These are phyloP conservation scores for Tetraodon nigroviridis DNA, from an alignment of 2,113 vertebrate genomes.

Conservation along the genomic window DNA sequence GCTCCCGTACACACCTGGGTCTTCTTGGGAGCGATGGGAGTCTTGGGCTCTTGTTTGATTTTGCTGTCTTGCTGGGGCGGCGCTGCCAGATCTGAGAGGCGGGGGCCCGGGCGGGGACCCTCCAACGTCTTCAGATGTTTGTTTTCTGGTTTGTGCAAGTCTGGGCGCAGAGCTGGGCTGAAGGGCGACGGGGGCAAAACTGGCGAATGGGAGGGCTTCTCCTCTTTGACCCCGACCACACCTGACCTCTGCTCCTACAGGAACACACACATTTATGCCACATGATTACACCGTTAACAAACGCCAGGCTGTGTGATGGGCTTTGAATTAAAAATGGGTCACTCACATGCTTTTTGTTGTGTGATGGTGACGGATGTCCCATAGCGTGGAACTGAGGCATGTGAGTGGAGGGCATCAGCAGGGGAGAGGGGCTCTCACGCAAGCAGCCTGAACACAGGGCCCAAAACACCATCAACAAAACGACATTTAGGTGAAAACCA, in stretches of 20 bases:
- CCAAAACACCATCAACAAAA: not conserved
- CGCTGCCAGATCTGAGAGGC: conserved; percentile 75
- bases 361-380: conserved; percentile 80
- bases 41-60: conserved; percentile 86
- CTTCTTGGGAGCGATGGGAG: conserved; percentile 83
- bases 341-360: conserved; percentile 86
- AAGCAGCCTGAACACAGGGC: conserved; percentile 74
- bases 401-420: conserved; percentile 89
- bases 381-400: conserved; percentile 82
- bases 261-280: not conserved
- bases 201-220: conserved; percentile 80
- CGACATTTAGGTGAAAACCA: not conserved
- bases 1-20: conserved; percentile 58
- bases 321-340: not conserved
- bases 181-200: conserved; percentile 80
- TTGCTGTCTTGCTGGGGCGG: conserved; percentile 76
- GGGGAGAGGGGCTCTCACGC: conserved; percentile 81
- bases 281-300: not conserved
- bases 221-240: conserved; percentile 78
- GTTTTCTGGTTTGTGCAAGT: conserved; percentile 80
- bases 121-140: conserved; percentile 80
- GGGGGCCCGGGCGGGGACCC: conserved; percentile 72
- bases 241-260: conserved; percentile 80
- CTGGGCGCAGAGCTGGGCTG: conserved; percentile 78
- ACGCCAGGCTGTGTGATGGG: no score